These are phyloP conservation scores for Physella acuta DNA, from an alignment of 1,140 invertebrate species.

Conservation along the genomic window DNA sequence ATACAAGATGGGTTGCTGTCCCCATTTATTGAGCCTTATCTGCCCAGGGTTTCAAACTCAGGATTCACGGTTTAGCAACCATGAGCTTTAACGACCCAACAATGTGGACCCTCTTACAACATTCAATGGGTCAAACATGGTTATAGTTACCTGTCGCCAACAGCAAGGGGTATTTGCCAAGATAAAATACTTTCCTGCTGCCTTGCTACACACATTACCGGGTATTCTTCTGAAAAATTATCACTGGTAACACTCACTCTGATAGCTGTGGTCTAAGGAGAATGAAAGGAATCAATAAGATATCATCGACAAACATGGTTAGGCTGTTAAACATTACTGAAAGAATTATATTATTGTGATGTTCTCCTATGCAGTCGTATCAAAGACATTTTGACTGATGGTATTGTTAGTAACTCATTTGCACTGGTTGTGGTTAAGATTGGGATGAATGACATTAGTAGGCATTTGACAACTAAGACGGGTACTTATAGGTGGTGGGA, in stretches of 20 bases:
- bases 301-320: neutral
- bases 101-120: neutral
- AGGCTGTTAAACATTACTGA: neutral
- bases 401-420: too few relatives aligned
- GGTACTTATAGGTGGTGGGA: too few relatives aligned
- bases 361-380: neutral
- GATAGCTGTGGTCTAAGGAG: slow-evolving; percentile 58
- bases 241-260: slow-evolving; percentile 62
- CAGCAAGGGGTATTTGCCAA: slow-evolving; percentile 70
- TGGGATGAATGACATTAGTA: too few relatives aligned
- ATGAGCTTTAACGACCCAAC: neutral
- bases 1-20: neutral
- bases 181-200: slow-evolving; percentile 70
- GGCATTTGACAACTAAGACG: too few relatives aligned
- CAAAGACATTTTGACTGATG: neutral
- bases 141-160: slow-evolving; percentile 61
- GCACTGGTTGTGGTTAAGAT: too few relatives aligned
- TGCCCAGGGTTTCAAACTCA: neutral
- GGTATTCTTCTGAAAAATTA: slow-evolving; percentile 63
- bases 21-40: neutral
- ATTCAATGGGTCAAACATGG: neutral
- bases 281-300: slow-evolving; percentile 16
- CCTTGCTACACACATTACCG: slow-evolving; percentile 69
- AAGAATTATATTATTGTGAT: neutral
- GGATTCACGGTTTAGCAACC: neutral